Evolutionary conservation across 2,113 vertebrate species (phyloP), one percentile per base, ranked within the genome.

Genomic region (Australoheros scitulus): DNA sequence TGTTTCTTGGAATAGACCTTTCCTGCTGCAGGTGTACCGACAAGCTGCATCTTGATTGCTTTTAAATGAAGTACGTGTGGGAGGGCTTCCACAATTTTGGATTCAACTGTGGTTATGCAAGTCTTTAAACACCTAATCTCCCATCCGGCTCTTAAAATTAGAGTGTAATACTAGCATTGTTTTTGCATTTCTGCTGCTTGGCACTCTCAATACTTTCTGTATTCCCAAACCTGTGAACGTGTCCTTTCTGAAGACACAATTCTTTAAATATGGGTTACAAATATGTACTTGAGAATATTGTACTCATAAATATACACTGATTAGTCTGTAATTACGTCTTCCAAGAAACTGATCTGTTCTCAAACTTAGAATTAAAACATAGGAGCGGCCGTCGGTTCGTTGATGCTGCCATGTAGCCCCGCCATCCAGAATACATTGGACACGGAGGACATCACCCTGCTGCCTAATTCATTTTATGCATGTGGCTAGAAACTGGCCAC

Each of bases 1-100:
- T 81, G 38, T 80, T 56, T 91, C 15, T 57, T 65, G 59, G 57
- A 85, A 90, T 55, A 58, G 89, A 58, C 43, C 50, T 80, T 79
- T 79, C 65, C 36, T 11, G 32, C n/a, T 34, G 10, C 47, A 72
- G 74, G 78, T 85, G 86, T 80, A 83, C 2, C 79, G 57, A 59
- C 32, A 7, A 34, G 52, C 80, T 36, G 32, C 10, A 58, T 72
- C 32, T 36, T 38, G 24, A 77, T 57, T 60, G 3, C 15, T 13
- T 70, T 24, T 8, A 32, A 17, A 82, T 77, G 5, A 20, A 13
- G 5, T 20, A 61, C 59, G 14, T 34, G 8, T 41, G n/a, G 4
- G 10, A 72, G 26, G 17, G 7, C 77, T n/a, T 64, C 26, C n/a
- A 61, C 34, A 68, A 9, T 6, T 18, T 43, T 11, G 2, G 7